Base-by-base conservation (phyloP, 2,113 vertebrate genomes). In the Campylorhamphus procurvoides region DNA sequence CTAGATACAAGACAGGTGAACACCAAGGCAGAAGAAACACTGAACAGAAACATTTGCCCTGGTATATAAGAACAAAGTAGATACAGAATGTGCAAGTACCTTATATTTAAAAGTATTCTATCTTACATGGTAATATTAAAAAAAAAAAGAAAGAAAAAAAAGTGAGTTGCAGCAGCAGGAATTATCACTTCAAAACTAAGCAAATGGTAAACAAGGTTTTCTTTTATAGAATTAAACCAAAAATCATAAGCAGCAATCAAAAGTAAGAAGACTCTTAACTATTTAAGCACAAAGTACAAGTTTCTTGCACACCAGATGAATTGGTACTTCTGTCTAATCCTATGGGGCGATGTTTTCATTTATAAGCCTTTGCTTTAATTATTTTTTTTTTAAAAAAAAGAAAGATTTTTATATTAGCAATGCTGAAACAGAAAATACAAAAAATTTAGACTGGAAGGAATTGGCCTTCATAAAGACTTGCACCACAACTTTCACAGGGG, bases 331-430 rank as follows among this genome's bases (percentile, higher is more conserved):
- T 74, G 8, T 15, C 37, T 73, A 33, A 52, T 14, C 23, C 22
- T 58, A 3, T 7, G 8, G 7, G 5, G 2, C 46, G 7, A 58
- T 16, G 3, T 15, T 89, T 85, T 75, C 0, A 66, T 83, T 78
- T 71, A 42, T 18, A 75, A 74, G 1, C 0, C 19, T 77, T 76
- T 39, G 29, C 40, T 69, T 23, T 6, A 35, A 49, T 23, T 50
- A n/a, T 42, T 47, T 42, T 42, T 42, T 40, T 40, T 40, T 35
- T 13, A 66, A 9, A 62, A 37, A 31, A 44, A 47, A 59, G 74
- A 4, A 4, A 0, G 0, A 19, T 1, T 24, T 66, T 16, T 82
- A 11, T 52, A 39, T 67, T 7, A 85, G 3, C 3, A 46, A 33
- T 19, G 24, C 3, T 3, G 6, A 64, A 40, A 47, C 16, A 66